Percentiles rank a stretch among this genome's conserved stretches.
Evolutionary conservation across 2,113 vertebrate genomes (phyloP).

Genomic region (Dasyornis broadbenti): DNA sequence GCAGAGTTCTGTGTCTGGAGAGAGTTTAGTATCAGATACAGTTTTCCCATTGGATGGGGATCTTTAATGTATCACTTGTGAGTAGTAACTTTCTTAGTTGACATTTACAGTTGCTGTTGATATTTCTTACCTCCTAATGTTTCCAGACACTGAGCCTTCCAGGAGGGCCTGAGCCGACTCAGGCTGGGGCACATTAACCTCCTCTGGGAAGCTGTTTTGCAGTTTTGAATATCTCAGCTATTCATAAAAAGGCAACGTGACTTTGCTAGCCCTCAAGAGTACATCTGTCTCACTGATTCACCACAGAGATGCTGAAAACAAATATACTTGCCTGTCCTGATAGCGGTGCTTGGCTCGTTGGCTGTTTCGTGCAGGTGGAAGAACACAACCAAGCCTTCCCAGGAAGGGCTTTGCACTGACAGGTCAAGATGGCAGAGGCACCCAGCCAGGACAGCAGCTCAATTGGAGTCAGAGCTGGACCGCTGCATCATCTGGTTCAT

Average conservation of each 20-base stretch:
- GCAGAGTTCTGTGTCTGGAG: neutral
- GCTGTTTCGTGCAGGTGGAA: neutral
- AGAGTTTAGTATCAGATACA: neutral
- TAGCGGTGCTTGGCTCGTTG: neutral
- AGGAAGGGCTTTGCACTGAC: neutral
- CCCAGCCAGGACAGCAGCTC: neutral
- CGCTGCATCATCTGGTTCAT: neutral
- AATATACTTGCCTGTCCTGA: neutral
- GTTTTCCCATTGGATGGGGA: neutral
- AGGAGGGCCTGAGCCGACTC: neutral
- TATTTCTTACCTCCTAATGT: neutral
- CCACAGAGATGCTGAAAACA: conserved; percentile 14
- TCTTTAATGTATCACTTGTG: neutral
- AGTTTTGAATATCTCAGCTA: conserved; percentile 13
- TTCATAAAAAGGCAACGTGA: neutral
- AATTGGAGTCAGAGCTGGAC: neutral
- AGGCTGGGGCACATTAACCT: neutral
- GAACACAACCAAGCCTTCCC: neutral
- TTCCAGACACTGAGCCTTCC: neutral
- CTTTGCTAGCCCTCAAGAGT: neutral
- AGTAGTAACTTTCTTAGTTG: neutral
- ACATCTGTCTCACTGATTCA: conserved; percentile 26
- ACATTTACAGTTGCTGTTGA: conserved; percentile 1
- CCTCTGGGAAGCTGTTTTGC: conserved; percentile 26
- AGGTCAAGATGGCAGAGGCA: neutral